Evolutionary conservation across 2,888 invertebrate species (phyloP).

Genomic region (Brachyopa scutellaris): DNA sequence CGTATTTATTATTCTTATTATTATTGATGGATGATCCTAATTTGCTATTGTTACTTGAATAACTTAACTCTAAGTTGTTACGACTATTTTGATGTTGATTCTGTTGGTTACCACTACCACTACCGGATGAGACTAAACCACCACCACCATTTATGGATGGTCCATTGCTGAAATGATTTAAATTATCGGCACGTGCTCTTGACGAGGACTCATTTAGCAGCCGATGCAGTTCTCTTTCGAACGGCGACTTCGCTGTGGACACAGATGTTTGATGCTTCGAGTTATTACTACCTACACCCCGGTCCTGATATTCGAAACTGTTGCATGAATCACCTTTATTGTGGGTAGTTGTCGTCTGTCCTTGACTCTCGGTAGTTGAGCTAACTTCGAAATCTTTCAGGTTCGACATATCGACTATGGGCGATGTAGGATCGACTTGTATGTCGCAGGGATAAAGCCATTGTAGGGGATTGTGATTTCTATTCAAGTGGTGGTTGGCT

Average conservation of each 20-base stretch:
- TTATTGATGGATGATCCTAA: conserved; percentile 79
- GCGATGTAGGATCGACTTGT: conserved; percentile 83
- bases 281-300: conserved; percentile 69
- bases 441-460: conserved; percentile 86
- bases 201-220: conserved; percentile 85
- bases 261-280: conserved; percentile 75
- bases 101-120: conserved; percentile 49
- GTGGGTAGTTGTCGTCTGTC: conserved; percentile 84
- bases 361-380: conserved; percentile 82
- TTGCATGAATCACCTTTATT: conserved; percentile 86
- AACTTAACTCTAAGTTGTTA: conserved; percentile 79
- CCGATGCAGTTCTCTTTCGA: conserved; percentile 91
- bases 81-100: conserved; percentile 76
- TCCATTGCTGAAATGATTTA: conserved; percentile 73
- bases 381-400: conserved; percentile 81
- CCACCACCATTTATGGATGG: conserved; percentile 71
- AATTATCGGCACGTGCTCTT: conserved; percentile 76
- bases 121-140: conserved; percentile 73
- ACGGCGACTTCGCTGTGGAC: conserved; percentile 85
- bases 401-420: conserved; percentile 79
- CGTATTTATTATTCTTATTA: conserved; percentile 78
- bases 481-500: conserved; percentile 75
- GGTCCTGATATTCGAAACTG: conserved; percentile 85
- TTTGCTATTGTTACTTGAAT: conserved; percentile 80
- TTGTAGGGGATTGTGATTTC: conserved; percentile 83